Base-by-base conservation (phyloP, 92 coral and sea anemone species). In the Epizoanthus rinbou region DNA sequence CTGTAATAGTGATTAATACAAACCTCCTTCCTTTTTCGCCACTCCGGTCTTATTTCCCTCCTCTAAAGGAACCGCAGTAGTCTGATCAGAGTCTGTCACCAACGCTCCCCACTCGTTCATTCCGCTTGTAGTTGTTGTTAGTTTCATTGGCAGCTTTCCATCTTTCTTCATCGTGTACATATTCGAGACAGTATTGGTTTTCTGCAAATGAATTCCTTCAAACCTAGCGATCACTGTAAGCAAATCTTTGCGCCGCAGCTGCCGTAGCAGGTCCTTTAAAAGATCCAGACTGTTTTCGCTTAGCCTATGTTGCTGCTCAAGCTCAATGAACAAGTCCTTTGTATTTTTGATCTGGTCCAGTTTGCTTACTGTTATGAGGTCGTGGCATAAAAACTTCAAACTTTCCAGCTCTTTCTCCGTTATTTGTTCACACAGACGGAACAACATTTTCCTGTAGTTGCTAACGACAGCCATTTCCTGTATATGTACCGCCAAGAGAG, bases 391-490 rank as follows among this genome's bases (percentile, higher is more conserved):
- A 58, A 60, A 76, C 64, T 60, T 76, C 68, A 76, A 21, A 0
- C 58, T 41, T 62, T 76, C 17, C 1, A 76, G 33, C 45, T 76
- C 82, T 18, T 41, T 22, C 43, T 56, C 28, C 1, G 58, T 60
- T 9, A 76, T 76, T 60, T 76, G 39, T 15, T 35, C 59, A 0
- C 33, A 39, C 13, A 76, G 58, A 6, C 24, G 35, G 47, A 33
- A 41, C 3, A 76, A 18, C 82, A 76, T 76, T 56, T 76, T 76
- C 17, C 82, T 60, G 21, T 76, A 76, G 39, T 76, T 35, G 17
- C 71, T 76, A 10, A 37, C 5, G 43, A 76, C 35, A n/a, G 70
- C 82, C 82, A 76, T 76, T n/a, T 62, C 43, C 41, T 50, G 54
- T 50, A 50, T 50, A 10, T 9, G 15, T 2, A 9, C 54, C 16